phyloP scores from a whole-genome alignment of 2,797 vertebrate species.

The Oreochromis mossambicus region DNA sequence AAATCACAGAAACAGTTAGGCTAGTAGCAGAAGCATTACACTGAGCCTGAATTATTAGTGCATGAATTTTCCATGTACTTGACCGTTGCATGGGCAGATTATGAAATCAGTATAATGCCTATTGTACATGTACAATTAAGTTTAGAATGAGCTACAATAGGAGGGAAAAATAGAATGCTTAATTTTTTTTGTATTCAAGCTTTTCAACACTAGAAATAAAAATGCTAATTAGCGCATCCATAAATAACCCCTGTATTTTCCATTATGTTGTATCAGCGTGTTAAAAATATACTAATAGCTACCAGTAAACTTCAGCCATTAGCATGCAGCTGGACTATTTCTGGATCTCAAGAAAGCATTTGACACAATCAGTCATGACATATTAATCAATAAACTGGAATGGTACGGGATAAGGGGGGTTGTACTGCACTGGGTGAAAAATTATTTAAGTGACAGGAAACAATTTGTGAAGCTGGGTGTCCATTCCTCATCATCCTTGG shows the following conservation, averaged over 20 bases:
- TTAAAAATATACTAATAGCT: background rate
- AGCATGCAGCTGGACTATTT: no score
- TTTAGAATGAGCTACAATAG: conserved; percentile 41
- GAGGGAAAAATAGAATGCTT: conserved; percentile 41
- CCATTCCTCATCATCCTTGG: no score
- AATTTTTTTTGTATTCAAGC: conserved; percentile 48
- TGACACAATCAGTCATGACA: no score
- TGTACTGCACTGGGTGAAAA: no score
- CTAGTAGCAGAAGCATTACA: background rate
- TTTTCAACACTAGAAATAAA: conserved; percentile 23
- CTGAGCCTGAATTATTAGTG: background rate
- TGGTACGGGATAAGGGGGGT: no score
- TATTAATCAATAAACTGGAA: no score
- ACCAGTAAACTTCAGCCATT: conserved; percentile 14
- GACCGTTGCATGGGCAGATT: background rate
- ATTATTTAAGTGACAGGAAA: no score
- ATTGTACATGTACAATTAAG: conserved; percentile 32
- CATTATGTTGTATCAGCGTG: conserved; percentile 27
- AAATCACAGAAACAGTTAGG: background rate
- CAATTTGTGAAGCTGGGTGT: no score
- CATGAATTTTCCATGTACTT: conserved; percentile 8
- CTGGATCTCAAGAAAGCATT: no score
- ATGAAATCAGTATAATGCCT: conserved; percentile 5
- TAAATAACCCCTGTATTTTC: conserved; percentile 32
- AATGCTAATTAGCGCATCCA: conserved; percentile 35